Conservation (phyloP, 2,113 vertebrate genomes). For the Malurus alboscapulatus region DNA sequence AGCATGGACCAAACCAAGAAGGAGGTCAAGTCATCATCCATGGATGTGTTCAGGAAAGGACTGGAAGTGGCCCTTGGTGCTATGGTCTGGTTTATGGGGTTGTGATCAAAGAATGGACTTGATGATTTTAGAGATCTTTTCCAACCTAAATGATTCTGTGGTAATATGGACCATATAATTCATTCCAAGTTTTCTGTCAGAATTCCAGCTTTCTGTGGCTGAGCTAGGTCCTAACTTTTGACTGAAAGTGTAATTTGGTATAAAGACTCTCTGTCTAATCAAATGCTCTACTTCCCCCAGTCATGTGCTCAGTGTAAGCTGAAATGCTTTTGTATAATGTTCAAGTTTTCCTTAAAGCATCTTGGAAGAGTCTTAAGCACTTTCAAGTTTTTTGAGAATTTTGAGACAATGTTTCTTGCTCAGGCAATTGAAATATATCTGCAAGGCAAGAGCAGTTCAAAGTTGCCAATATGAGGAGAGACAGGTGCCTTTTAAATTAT, state of each 20-base stretch:
- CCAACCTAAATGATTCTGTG: rapidly evolving
- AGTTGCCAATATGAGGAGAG: slow-evolving; percentile 42
- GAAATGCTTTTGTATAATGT: not conserved
- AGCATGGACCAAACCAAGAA: not conserved
- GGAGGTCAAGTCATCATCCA: not conserved
- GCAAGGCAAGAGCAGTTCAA: slow-evolving; percentile 48
- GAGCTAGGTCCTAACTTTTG: not conserved
- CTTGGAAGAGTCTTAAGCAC: not conserved
- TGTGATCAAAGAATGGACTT: not conserved
- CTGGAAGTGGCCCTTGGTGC: not conserved
- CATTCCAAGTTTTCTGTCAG: not conserved
- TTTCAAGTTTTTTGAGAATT: not conserved
- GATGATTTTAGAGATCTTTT: not conserved
- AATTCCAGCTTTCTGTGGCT: not conserved
- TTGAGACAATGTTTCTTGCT: not conserved
- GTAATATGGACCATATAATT: not conserved
- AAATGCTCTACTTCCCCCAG: not conserved
- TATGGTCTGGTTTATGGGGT: too few relatives aligned
- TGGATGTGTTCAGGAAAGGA: not conserved
- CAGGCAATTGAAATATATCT: slow-evolving; percentile 29
- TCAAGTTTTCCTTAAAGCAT: not conserved
- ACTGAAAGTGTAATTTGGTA: not conserved
- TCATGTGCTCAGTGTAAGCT: not conserved
- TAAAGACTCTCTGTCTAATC: not conserved
- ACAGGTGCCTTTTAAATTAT: slow-evolving; percentile 54